phyloP scores from a whole-genome alignment of 2,888 invertebrate species.

The Cephus rjabovi region DNA sequence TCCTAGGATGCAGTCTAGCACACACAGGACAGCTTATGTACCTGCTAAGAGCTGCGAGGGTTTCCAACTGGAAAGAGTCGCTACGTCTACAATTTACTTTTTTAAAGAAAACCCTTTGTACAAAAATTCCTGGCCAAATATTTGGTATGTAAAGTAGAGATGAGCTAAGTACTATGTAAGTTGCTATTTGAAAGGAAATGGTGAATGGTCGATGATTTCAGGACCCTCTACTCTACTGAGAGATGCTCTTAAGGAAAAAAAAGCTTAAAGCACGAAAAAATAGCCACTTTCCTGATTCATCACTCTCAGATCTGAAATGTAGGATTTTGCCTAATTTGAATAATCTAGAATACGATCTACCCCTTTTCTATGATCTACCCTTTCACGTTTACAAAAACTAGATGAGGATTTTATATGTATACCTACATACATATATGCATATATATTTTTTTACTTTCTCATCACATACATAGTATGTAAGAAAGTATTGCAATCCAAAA shows the following conservation, averaged over 20 bases:
- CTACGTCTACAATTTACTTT: not conserved
- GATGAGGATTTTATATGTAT: not conserved
- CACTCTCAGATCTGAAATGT: not conserved
- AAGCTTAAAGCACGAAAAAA: not conserved
- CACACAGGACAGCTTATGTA: not conserved
- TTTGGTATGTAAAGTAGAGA: not conserved
- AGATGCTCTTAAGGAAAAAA: not conserved
- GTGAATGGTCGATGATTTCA: not conserved
- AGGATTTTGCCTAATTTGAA: not conserved
- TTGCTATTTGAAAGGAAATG: not conserved
- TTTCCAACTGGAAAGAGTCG: not conserved
- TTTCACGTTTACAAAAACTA: not conserved
- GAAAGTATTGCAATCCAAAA: too few species aligned
- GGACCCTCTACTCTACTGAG: not conserved
- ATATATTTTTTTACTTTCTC: not conserved
- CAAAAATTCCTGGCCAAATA: not conserved
- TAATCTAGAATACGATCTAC: not conserved
- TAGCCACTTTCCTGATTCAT: not conserved
- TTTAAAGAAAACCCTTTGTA: not conserved
- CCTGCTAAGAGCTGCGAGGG: not conserved
- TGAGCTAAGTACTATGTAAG: not conserved
- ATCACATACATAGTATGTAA: too few species aligned
- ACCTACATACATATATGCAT: not conserved
- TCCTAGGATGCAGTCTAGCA: not conserved
- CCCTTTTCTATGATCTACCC: too few species aligned